Conservation (phyloP, 2,113 vertebrate species). For the Helogale parvula region DNA sequence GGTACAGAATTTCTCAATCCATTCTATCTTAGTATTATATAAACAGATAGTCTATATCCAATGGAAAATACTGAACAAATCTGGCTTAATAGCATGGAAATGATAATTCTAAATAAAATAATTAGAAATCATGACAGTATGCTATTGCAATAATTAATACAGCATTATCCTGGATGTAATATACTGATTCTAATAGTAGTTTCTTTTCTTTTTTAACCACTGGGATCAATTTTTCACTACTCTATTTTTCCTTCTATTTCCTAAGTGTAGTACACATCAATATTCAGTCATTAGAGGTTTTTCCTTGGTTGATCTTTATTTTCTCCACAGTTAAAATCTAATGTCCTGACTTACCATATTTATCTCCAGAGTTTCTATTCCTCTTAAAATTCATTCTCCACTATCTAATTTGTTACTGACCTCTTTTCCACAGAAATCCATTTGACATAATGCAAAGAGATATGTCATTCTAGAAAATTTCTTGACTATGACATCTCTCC, state of each 20-base stretch:
- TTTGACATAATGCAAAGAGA: neutral
- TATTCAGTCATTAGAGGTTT: neutral
- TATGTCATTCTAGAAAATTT: neutral
- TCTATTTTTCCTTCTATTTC: neutral
- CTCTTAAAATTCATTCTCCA: constrained; percentile 10
- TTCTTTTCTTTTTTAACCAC: neutral
- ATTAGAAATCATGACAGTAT: neutral
- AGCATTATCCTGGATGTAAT: neutral
- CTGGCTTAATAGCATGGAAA: neutral
- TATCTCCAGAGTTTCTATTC: neutral
- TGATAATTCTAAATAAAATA: neutral
- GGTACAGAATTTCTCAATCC: neutral
- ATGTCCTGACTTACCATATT: neutral
- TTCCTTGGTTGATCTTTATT: constrained; percentile 5
- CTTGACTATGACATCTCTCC: neutral
- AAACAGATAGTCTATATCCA: neutral
- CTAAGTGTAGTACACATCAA: neutral
- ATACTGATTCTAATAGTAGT: neutral
- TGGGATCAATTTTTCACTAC: neutral
- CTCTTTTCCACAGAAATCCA: neutral
- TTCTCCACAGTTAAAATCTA: constrained; percentile 24
- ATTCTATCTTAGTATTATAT: neutral
- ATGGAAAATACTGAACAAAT: neutral
- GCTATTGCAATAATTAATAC: neutral
- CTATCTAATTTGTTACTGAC: neutral